Percentiles rank a stretch among this genome's conserved stretches.
phyloP scores from a whole-genome alignment of 2,797 vertebrate genomes.

The Ctenopoma kingsleyae region DNA sequence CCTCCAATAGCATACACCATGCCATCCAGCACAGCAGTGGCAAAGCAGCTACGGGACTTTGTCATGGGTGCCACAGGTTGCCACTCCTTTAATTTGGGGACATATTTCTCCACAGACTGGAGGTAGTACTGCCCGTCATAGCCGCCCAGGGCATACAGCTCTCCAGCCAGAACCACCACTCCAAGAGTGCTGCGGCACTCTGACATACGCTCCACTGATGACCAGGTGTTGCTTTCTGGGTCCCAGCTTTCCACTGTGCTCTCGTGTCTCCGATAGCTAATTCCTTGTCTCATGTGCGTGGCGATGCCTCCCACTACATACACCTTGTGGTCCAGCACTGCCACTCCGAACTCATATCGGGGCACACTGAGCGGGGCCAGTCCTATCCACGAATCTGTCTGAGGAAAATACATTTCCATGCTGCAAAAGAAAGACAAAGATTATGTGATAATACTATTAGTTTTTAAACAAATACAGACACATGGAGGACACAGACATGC shows the following conservation, averaged over 20 bases:
- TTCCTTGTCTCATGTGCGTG: constrained; percentile 93
- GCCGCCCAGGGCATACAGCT: constrained; percentile 96
- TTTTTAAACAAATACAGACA: constrained; percentile 1
- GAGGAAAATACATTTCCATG: constrained; percentile 99
- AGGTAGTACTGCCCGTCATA: constrained; percentile 97
- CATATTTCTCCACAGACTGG: constrained; percentile 96
- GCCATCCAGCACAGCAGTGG: constrained; percentile 94
- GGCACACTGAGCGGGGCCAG: constrained; percentile 94
- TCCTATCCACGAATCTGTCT: constrained; percentile 98
- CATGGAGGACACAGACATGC: neutral
- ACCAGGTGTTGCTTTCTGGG: constrained; percentile 96
- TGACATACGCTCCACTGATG: constrained; percentile 92
- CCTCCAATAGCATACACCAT: constrained; percentile 99
- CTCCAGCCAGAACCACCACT: constrained; percentile 92
- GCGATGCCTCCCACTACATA: constrained; percentile 97
- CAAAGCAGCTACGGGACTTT: constrained; percentile 96
- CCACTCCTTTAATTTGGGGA: constrained; percentile 95
- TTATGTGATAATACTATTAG: neutral
- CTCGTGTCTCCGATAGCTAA: constrained; percentile 95
- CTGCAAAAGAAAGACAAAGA: constrained; percentile 73
- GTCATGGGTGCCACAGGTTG: constrained; percentile 96
- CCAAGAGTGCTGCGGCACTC: constrained; percentile 96
- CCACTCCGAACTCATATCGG: constrained; percentile 95
- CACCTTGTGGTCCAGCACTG: constrained; percentile 95
- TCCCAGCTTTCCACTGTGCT: constrained; percentile 97